A percentile compares a stretch with the other conserved stretches of the same genome.
phyloP scores from a whole-genome alignment of 2,113 vertebrate species.

The Gambusia affinis region DNA sequence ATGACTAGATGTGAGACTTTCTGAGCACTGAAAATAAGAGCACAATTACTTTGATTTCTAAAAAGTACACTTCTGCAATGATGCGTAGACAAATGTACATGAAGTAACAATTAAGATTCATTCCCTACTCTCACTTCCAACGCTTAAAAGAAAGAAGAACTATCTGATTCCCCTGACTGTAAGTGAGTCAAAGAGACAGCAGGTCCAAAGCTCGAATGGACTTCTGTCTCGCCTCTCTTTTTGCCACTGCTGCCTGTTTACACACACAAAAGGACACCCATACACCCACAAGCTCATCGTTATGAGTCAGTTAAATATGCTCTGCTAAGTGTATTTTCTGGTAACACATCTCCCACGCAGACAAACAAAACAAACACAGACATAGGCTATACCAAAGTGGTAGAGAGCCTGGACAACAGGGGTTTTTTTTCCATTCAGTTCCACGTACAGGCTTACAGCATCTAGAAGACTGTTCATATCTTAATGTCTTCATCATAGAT shows the following conservation, averaged over 20 bases:
- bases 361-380: conserved; percentile 45
- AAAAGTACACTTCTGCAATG: neutral
- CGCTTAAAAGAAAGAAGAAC: conserved; percentile 11
- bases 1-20: neutral
- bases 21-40: neutral
- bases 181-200: conserved; percentile 30
- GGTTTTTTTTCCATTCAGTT: conserved; percentile 62
- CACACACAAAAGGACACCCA: conserved; percentile 29
- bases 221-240: conserved; percentile 23
- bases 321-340: conserved; percentile 52
- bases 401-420: conserved; percentile 33
- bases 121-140: neutral
- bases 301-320: conserved; percentile 64
- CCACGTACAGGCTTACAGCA: conserved; percentile 14
- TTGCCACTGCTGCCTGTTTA: conserved; percentile 18
- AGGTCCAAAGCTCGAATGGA: conserved; percentile 37
- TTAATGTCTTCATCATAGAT: conserved; percentile 24
- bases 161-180: neutral
- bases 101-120: neutral
- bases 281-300: conserved; percentile 33
- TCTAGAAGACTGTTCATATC: conserved; percentile 21
- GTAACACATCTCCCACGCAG: conserved; percentile 51
- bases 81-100: neutral
- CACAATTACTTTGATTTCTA: neutral
- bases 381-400: conserved; percentile 23